phyloP scores from a whole-genome alignment of 2,888 invertebrate genomes.

The Druceiella hillmani region DNA sequence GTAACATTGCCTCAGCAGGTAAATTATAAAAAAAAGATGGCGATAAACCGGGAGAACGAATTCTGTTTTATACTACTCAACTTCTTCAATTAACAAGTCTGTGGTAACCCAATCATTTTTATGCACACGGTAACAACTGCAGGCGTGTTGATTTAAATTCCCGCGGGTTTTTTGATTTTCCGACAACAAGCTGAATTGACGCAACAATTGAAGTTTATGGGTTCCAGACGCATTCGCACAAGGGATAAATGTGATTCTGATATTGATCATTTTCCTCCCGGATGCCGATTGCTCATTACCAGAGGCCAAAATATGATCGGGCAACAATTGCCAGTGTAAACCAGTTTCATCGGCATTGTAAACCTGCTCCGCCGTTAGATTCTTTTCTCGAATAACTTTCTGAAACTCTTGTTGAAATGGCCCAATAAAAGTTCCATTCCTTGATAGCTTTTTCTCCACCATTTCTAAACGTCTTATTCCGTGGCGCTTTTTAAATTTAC shows the following conservation, averaged over 20 bases:
- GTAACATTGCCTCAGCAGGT: slow-evolving; percentile 5
- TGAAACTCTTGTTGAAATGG: slow-evolving; percentile 15
- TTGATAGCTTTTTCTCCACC: not conserved
- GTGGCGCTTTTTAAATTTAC: slow-evolving; percentile 14
- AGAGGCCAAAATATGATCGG: not conserved
- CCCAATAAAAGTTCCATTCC: slow-evolving; percentile 10
- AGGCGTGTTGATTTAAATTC: slow-evolving; percentile 2
- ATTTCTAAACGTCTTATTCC: slow-evolving; percentile 15
- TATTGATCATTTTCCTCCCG: not conserved
- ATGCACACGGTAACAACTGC: not conserved
- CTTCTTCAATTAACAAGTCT: too few relatives aligned
- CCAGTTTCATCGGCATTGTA: not conserved
- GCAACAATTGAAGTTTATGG: slow-evolving; percentile 5
- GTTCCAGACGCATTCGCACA: not conserved
- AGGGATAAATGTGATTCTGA: not conserved
- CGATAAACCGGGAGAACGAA: slow-evolving; percentile 2
- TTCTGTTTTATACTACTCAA: too few relatives aligned
- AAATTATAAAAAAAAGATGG: slow-evolving; percentile 5
- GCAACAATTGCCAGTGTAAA: not conserved
- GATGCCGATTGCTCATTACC: not conserved
- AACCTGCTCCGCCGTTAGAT: slow-evolving; percentile 13
- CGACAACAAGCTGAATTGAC: slow-evolving; percentile 4
- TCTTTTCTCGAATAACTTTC: slow-evolving; percentile 16
- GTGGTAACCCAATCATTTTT: slow-evolving; percentile 6
- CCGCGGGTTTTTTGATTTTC: slow-evolving; percentile 4